These are phyloP conservation scores for Agapornis roseicollis DNA, from an alignment of 2,113 vertebrate species.

Conservation along the genomic window DNA sequence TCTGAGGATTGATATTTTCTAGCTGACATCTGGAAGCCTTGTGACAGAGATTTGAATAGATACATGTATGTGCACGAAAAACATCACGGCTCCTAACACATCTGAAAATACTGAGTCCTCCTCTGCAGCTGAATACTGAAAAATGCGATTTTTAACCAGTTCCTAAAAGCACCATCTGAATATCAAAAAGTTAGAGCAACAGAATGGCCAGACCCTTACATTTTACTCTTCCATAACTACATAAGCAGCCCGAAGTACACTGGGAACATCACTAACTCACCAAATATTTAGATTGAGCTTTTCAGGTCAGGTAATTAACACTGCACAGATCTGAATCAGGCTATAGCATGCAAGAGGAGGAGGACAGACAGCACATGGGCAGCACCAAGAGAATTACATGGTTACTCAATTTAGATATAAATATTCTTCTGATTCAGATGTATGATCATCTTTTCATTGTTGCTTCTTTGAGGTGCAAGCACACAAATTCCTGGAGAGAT, in stretches of 20 bases:
- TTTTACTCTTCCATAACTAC: neutral
- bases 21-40: neutral
- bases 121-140: conserved; percentile 20
- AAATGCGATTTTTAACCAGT: neutral
- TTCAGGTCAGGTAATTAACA: conserved; percentile 16
- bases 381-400: conserved; percentile 2
- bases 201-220: neutral
- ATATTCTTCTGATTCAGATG: conserved; percentile 50
- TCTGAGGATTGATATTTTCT: neutral
- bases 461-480: neutral
- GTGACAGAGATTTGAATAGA: neutral
- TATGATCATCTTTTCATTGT: neutral
- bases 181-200: neutral
- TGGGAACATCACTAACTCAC: neutral
- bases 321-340: neutral
- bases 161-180: neutral
- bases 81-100: neutral
- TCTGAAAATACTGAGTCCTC: neutral
- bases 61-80: neutral
- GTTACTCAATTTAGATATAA: conserved; percentile 24
- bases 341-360: neutral
- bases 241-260: neutral
- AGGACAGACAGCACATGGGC: neutral
- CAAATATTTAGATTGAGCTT: conserved; percentile 11
- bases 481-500: neutral